Conservation (phyloP, 1,140 invertebrate species). For the Stegodyphus dumicola region DNA sequence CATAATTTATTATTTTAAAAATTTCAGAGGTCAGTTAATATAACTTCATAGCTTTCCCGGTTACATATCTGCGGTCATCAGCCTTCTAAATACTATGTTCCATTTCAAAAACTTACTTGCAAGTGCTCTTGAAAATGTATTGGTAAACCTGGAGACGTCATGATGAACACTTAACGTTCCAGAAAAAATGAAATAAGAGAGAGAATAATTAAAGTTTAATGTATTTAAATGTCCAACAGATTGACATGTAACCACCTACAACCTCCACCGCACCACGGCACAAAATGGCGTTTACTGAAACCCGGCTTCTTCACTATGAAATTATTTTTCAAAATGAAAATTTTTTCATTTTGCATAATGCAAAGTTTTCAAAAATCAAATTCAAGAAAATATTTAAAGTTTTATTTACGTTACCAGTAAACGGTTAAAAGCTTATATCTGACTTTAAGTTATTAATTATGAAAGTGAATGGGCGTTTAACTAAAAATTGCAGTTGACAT, state of each 20-base stretch:
- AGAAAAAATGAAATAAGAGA: conserved; percentile 20
- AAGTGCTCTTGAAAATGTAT: conserved; percentile 67
- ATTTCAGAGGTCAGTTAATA: too few species aligned
- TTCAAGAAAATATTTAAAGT: too few species aligned
- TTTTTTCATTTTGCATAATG: neutral
- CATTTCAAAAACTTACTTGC: conserved; percentile 63
- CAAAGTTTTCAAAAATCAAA: too few species aligned
- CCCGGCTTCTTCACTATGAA: conserved; percentile 43
- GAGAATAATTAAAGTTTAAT: conserved; percentile 34
- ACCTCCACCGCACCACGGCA: conserved; percentile 56
- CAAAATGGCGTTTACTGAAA: conserved; percentile 55
- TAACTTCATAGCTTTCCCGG: conserved; percentile 7
- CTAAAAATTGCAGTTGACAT: too few species aligned
- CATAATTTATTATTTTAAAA: too few species aligned
- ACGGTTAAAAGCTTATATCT: too few species aligned
- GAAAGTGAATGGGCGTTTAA: too few species aligned
- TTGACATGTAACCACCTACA: conserved; percentile 61
- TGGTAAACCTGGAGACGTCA: conserved; percentile 64
- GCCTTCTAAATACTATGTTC: conserved; percentile 30
- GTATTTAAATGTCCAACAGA: conserved; percentile 54
- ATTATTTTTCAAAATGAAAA: conserved; percentile 9
- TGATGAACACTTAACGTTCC: conserved; percentile 51
- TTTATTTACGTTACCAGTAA: too few species aligned
- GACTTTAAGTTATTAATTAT: too few species aligned
- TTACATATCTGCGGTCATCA: conserved; percentile 42